These are phyloP conservation scores for Enteromius thamalakanensis DNA, from an alignment of 2,797 vertebrate genomes.

Conservation along the genomic window DNA sequence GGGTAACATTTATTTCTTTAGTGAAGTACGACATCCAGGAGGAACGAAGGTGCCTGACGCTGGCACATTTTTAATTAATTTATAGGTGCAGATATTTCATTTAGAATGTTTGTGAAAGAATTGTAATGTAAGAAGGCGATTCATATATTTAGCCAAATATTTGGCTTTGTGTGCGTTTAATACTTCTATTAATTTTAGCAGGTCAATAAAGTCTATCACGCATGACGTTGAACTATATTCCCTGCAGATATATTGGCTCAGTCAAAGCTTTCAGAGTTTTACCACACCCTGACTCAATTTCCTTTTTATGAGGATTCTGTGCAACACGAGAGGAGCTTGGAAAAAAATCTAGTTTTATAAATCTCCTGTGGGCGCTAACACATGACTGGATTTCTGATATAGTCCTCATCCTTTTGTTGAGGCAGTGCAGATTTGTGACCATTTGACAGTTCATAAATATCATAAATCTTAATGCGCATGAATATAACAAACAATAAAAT, in stretches of 20 bases:
- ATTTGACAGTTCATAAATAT: constrained; percentile 3
- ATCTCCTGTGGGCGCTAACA: constrained; percentile 46
- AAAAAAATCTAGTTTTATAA: constrained; percentile 60
- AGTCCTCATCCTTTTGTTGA: neutral
- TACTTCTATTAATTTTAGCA: too few relatives aligned
- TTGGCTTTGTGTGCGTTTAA: neutral
- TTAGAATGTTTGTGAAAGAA: neutral
- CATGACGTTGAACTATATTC: constrained; percentile 6
- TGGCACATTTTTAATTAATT: constrained; percentile 19
- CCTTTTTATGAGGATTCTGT: constrained; percentile 66
- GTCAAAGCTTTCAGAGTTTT: constrained; percentile 51
- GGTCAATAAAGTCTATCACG: neutral
- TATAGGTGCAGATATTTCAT: neutral
- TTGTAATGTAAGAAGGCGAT: neutral
- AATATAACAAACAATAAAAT: constrained; percentile 12
- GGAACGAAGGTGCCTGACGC: neutral
- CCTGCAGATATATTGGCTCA: constrained; percentile 55
- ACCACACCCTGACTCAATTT: constrained; percentile 69
- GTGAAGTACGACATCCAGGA: neutral
- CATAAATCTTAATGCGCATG: neutral
- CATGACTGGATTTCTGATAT: constrained; percentile 38
- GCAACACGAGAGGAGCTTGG: constrained; percentile 67
- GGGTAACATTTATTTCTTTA: neutral
- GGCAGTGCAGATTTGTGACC: neutral
- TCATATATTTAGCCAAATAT: constrained; percentile 28